phyloP scores from a whole-genome alignment of 2,797 vertebrate species.

The Ispidina lecontei region DNA sequence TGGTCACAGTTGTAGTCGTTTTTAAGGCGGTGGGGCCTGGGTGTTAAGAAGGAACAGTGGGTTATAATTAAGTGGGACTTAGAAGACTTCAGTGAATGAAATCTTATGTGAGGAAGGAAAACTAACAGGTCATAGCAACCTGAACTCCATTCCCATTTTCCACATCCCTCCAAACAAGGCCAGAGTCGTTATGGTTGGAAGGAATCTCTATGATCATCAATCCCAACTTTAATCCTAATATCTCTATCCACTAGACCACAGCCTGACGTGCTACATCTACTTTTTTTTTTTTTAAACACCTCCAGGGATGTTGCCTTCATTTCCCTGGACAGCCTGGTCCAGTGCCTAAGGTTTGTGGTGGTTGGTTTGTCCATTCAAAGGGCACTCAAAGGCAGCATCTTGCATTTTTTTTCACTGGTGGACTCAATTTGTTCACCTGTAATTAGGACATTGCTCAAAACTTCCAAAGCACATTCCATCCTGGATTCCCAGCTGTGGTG shows the following conservation, averaged over 20 bases:
- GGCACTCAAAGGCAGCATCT: not conserved
- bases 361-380: not conserved
- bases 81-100: not conserved
- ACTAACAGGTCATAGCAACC: not conserved
- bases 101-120: not conserved
- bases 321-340: too few relatives aligned
- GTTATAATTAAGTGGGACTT: not conserved
- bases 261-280: too few relatives aligned
- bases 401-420: not conserved
- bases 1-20: not conserved
- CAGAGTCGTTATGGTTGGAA: too few relatives aligned
- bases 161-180: too few relatives aligned
- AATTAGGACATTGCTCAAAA: not conserved
- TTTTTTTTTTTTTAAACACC: too few relatives aligned
- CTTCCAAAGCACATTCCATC: not conserved
- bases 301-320: too few relatives aligned
- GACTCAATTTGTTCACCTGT: rapidly evolving
- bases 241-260: too few relatives aligned
- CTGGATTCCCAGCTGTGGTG: not conserved
- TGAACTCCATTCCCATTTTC: not conserved
- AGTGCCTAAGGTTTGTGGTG: too few relatives aligned
- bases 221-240: too few relatives aligned
- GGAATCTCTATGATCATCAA: too few relatives aligned
- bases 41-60: not conserved
- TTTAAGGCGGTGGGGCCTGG: not conserved